Conservation (phyloP, 2,113 vertebrate genomes). For the Trachemys scripta region DNA sequence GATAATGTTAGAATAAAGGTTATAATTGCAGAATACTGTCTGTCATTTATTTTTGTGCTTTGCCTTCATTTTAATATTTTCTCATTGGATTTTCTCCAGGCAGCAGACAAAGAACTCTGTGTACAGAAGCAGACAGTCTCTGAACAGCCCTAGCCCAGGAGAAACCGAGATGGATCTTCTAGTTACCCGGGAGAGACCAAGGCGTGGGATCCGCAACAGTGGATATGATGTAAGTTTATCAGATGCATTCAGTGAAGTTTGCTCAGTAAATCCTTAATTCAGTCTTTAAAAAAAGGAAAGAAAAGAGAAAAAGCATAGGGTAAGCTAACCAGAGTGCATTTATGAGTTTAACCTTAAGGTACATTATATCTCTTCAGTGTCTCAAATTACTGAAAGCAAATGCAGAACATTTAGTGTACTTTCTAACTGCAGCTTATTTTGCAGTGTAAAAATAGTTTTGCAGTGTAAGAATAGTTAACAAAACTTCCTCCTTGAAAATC, state of each 20-base stretch:
- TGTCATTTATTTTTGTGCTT: background rate
- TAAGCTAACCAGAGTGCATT: background rate
- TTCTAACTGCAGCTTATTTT: background rate
- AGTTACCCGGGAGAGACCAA: conserved; percentile 94
- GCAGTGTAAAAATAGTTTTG: background rate
- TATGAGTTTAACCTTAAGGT: background rate
- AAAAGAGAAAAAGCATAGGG: background rate
- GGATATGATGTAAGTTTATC: conserved; percentile 93
- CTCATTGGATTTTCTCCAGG: conserved; percentile 78
- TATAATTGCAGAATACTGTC: background rate
- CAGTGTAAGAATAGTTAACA: background rate
- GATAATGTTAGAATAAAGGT: background rate
- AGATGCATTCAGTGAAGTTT: background rate
- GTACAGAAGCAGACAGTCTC: conserved; percentile 95
- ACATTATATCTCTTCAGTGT: background rate
- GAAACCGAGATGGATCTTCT: conserved; percentile 99
- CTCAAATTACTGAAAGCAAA: background rate
- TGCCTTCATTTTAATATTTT: background rate
- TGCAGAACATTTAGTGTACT: background rate
- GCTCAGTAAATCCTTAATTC: background rate
- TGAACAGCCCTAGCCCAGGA: conserved; percentile 97
- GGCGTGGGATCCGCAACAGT: conserved; percentile 95
- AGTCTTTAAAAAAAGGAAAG: background rate
- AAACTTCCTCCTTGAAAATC: fast-evolving
- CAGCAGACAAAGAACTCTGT: conserved; percentile 89